phyloP scores from a whole-genome alignment of 2,113 vertebrate species.

The Rhinoptilus africanus region DNA sequence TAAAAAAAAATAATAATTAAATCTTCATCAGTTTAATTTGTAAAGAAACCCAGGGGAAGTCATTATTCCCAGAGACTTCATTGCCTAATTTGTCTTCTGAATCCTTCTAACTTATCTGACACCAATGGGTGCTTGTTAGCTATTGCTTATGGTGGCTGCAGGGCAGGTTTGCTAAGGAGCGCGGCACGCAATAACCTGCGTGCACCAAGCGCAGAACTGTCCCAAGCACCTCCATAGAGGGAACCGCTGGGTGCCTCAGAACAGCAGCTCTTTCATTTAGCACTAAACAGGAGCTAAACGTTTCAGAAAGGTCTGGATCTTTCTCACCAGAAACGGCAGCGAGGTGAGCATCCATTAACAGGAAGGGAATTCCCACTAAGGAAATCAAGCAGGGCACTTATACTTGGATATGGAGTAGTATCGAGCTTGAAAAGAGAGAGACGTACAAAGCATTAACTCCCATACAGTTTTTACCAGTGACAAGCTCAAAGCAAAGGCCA shows the following conservation, averaged over 20 bases:
- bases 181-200: rapidly evolving
- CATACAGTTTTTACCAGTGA: neutral
- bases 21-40: conserved; percentile 66
- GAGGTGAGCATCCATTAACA: neutral
- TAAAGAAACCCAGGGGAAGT: conserved; percentile 55
- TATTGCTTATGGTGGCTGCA: neutral
- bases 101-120: conserved; percentile 6
- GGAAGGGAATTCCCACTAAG: neutral
- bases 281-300: neutral
- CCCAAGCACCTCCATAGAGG: neutral
- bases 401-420: neutral
- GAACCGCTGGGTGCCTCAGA: neutral
- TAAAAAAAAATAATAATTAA: conserved; percentile 12
- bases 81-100: conserved; percentile 62
- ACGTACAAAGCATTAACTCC: neutral
- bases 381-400: neutral
- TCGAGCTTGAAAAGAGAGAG: neutral
- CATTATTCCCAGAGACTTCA: conserved; percentile 54
- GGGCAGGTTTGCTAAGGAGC: neutral
- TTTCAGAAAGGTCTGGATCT: neutral
- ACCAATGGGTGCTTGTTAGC: conserved; percentile 21
- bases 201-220: neutral
- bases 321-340: neutral
- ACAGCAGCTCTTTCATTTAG: neutral
- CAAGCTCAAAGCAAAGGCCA: neutral